Conservation (phyloP, 64 coral and sea anemone genomes). For the Orbicella faveolata region DNA sequence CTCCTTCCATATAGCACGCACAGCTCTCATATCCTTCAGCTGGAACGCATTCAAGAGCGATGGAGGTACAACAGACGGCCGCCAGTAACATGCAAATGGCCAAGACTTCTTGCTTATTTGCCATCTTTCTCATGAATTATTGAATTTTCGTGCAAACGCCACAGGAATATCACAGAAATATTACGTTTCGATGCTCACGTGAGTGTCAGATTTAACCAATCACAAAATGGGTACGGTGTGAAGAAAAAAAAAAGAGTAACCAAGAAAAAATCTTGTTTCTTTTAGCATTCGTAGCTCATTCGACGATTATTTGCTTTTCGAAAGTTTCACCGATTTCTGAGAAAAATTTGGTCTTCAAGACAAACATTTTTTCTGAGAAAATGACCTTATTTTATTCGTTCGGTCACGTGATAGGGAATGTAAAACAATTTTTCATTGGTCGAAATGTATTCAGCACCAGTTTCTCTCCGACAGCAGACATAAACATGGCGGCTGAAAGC, state of each 20-base stretch:
- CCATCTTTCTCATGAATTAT: background rate
- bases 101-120: background rate
- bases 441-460: background rate
- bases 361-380: background rate
- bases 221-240: background rate
- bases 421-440: constrained; percentile 2
- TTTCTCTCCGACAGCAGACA: background rate
- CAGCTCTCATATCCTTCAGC: constrained; percentile 28
- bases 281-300: no score
- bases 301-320: no score
- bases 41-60: background rate
- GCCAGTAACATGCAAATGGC: background rate
- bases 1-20: constrained; percentile 4
- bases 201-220: background rate
- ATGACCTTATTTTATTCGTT: background rate
- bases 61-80: background rate
- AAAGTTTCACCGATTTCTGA: no score
- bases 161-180: no score
- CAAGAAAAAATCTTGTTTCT: no score
- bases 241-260: background rate
- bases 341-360: no score
- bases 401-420: background rate
- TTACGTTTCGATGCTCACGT: background rate
- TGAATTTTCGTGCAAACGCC: background rate
- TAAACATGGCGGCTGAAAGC: background rate